phyloP scores from a whole-genome alignment of 2,113 vertebrate species.

The Muntiacus muntjak region DNA sequence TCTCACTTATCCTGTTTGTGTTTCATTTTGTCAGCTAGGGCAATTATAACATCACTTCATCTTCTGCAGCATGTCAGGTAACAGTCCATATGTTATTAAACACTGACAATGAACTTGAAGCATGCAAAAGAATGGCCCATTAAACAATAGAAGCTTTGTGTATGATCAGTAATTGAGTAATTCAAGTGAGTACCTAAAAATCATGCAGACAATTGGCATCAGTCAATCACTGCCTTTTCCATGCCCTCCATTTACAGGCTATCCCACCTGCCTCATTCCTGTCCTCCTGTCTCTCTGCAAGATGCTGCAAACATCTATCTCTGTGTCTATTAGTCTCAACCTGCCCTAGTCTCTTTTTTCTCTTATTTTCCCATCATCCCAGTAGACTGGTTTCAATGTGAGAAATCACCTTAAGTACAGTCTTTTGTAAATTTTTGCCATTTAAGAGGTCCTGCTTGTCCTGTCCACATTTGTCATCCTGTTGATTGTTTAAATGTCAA shows the following conservation, averaged over 20 bases:
- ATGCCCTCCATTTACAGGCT: neutral
- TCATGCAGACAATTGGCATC: neutral
- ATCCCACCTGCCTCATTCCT: neutral
- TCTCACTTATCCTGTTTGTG: neutral
- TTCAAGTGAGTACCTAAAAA: neutral
- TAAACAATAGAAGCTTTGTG: neutral
- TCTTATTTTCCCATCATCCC: neutral
- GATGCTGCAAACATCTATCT: neutral
- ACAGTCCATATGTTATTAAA: slow-evolving; percentile 30
- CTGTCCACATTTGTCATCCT: neutral
- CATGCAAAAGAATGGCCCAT: neutral
- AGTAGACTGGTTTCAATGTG: neutral
- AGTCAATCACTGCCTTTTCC: neutral
- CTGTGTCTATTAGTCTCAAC: neutral
- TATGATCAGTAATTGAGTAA: neutral
- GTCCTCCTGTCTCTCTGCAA: neutral
- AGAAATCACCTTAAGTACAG: neutral
- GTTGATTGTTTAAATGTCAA: neutral
- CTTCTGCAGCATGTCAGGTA: neutral
- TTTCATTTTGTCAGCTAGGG: slow-evolving; percentile 59
- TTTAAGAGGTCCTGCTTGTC: neutral
- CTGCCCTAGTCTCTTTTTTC: neutral
- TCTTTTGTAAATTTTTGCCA: neutral
- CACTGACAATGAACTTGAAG: neutral
- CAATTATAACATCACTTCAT: slow-evolving; percentile 21